Percentiles rank a stretch among this genome's conserved stretches.
These are phyloP conservation scores for Drosophila leontia DNA, from an alignment of 1,140 invertebrate genomes.

Conservation along the genomic window DNA sequence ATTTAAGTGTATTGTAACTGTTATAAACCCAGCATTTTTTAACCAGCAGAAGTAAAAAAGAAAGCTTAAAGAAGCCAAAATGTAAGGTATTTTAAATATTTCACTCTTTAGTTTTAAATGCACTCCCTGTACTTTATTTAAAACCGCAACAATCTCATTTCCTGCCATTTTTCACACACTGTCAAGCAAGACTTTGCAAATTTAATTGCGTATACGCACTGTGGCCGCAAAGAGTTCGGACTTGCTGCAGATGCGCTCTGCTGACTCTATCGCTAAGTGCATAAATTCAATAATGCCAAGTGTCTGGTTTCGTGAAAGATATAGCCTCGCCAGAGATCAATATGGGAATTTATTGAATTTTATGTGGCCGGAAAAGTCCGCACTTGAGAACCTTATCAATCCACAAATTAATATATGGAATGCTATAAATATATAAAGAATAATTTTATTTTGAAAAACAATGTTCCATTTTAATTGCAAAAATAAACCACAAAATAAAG, in stretches of 20 bases:
- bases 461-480: slow-evolving; percentile 51
- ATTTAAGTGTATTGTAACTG: not conserved
- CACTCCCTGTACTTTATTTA: slow-evolving; percentile 36
- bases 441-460: slow-evolving; percentile 7
- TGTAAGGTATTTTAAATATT: not conserved
- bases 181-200: slow-evolving; percentile 44
- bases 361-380: slow-evolving; percentile 2
- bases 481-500: slow-evolving; percentile 15
- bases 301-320: slow-evolving; percentile 26
- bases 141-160: slow-evolving; percentile 74
- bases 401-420: not conserved
- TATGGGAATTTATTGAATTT: slow-evolving; percentile 67
- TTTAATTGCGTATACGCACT: slow-evolving; percentile 77
- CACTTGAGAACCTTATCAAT: not conserved
- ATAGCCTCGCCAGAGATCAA: slow-evolving; percentile 55
- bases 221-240: slow-evolving; percentile 43
- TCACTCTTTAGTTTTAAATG: not conserved
- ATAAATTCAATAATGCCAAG: slow-evolving; percentile 59
- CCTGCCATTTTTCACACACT: slow-evolving; percentile 50
- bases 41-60: not conserved
- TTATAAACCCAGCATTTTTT: not conserved
- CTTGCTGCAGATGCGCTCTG: slow-evolving; percentile 24
- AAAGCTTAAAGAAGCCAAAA: not conserved
- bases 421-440: not conserved
- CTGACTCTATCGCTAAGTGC: slow-evolving; percentile 74